These are phyloP conservation scores for Tangara arthus DNA, from an alignment of 2,797 vertebrate species.

Conservation along the genomic window DNA sequence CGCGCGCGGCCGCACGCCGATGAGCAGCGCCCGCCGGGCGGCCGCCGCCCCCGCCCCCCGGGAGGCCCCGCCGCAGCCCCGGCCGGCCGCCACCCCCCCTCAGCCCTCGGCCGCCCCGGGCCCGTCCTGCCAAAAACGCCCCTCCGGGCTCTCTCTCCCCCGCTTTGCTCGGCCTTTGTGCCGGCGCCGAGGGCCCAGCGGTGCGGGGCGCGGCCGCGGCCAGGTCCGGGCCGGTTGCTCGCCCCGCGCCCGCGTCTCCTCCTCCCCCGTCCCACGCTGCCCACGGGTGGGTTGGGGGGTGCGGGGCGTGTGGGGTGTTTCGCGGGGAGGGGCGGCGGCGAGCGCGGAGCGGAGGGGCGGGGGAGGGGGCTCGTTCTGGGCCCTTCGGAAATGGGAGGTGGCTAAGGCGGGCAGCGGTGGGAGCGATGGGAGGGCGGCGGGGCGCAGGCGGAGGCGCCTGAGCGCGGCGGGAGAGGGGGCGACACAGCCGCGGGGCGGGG, in stretches of 20 bases:
- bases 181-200: background rate
- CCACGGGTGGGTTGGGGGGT: background rate
- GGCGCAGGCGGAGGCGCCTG: background rate
- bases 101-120: background rate
- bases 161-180: background rate
- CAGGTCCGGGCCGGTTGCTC: background rate
- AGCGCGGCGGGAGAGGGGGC: background rate
- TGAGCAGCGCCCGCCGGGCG: slow-evolving; percentile 6
- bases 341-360: background rate
- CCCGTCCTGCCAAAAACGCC: background rate
- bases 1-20: slow-evolving; percentile 15
- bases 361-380: slow-evolving; percentile 7
- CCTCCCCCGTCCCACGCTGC: background rate
- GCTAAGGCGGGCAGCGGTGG: slow-evolving; percentile 18
- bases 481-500: background rate
- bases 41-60: background rate
- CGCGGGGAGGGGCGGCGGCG: background rate
- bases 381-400: slow-evolving; percentile 60
- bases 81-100: background rate
- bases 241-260: slow-evolving; percentile 22
- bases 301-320: background rate
- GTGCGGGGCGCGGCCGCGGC: background rate
- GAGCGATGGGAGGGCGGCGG: background rate
- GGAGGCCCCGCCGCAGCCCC: background rate
- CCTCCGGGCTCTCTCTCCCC: background rate